Conservation (phyloP, 2,113 vertebrate genomes). For the Neodon shergylaensis region DNA sequence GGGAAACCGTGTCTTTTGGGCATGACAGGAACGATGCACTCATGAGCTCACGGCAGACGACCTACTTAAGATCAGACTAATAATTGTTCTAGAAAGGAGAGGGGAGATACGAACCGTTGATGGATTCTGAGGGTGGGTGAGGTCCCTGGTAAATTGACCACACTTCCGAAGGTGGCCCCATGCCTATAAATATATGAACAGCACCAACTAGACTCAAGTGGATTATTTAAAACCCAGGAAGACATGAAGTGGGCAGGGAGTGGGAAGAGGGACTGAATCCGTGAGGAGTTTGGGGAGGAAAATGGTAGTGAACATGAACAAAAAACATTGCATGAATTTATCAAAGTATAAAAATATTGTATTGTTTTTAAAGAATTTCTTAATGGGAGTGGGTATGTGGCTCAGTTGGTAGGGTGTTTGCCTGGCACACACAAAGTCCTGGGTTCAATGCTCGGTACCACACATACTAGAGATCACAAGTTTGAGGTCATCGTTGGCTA, state of each 20-base stretch:
- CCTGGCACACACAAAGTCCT: too few species aligned
- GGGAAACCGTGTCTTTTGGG: background rate
- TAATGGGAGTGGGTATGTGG: background rate
- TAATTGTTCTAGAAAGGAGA: background rate
- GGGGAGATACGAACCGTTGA: rapidly evolving
- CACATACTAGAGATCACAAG: too few species aligned
- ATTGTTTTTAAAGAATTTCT: background rate
- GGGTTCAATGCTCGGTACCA: too few species aligned
- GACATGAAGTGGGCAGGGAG: background rate
- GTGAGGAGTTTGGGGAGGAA: background rate
- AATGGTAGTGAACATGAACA: background rate
- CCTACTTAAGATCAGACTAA: background rate
- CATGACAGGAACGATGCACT: background rate
- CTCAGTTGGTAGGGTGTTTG: background rate
- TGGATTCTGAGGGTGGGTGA: background rate
- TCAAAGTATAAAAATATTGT: background rate
- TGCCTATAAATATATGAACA: background rate
- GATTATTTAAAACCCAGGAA: background rate
- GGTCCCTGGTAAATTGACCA: background rate
- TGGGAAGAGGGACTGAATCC: background rate
- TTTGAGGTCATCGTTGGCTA: too few species aligned
- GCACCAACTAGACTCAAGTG: background rate
- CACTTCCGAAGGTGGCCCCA: background rate
- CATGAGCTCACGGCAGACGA: background rate
- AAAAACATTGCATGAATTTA: background rate